Percentiles rank a stretch among this genome's conserved stretches.
phyloP scores from a whole-genome alignment of 2,113 vertebrate species.

The Illadopsis cleaveri region DNA sequence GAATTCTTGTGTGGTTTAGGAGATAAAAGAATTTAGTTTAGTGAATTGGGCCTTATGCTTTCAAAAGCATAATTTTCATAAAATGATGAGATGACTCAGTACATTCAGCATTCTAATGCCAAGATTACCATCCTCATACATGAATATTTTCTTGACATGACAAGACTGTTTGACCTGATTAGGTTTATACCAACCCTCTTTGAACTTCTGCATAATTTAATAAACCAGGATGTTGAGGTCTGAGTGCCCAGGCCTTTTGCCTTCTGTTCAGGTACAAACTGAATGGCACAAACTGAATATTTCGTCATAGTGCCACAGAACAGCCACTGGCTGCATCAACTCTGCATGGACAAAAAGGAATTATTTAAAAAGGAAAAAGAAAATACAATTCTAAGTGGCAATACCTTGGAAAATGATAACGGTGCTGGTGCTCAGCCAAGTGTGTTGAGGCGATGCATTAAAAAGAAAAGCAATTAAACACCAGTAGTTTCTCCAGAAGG shows the following conservation, averaged over 20 bases:
- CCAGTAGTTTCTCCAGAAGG: background rate
- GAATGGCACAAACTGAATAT: background rate
- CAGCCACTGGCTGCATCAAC: background rate
- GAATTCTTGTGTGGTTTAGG: background rate
- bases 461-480: conserved; percentile 42
- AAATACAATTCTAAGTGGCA: background rate
- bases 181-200: background rate
- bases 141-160: background rate
- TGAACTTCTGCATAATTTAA: background rate
- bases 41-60: background rate
- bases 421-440: background rate
- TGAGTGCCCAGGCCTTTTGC: background rate
- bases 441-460: background rate
- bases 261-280: background rate
- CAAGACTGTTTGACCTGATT: background rate
- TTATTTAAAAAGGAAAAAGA: background rate
- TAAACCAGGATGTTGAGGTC: background rate
- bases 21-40: background rate
- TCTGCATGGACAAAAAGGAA: background rate
- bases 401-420: background rate
- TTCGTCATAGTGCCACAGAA: background rate
- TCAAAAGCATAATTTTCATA: conserved; percentile 1
- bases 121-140: background rate
- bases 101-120: background rate
- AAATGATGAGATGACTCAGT: background rate